Evolutionary conservation across 2,797 vertebrate genomes (phyloP).

Genomic region (Psittacula echo): DNA sequence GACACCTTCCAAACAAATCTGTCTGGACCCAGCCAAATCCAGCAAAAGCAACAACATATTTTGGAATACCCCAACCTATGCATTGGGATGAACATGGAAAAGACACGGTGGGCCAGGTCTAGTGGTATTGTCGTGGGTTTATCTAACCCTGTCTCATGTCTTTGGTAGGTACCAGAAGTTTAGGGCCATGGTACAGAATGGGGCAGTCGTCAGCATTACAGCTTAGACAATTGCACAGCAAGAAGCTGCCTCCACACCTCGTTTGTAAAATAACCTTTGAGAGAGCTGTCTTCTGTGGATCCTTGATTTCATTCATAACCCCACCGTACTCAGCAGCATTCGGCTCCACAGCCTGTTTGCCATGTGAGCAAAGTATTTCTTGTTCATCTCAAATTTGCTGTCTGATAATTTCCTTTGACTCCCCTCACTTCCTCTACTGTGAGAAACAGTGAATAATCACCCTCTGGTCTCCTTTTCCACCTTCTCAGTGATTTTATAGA

Average conservation of each 20-base stretch:
- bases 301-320: neutral
- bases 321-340: neutral
- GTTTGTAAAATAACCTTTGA: neutral
- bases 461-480: neutral
- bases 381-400: neutral
- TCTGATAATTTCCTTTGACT: neutral
- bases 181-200: neutral
- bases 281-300: neutral
- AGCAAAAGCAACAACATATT: neutral
- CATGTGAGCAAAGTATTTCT: neutral
- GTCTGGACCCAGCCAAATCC: neutral
- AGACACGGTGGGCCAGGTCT: rapidly evolving
- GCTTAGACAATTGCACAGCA: neutral
- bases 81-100: neutral
- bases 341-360: neutral
- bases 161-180: neutral
- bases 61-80: neutral
- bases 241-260: neutral
- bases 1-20: neutral
- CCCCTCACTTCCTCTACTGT: neutral
- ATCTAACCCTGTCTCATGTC: neutral
- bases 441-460: neutral
- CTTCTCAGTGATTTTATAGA: neutral
- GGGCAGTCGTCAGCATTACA: neutral
- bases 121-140: neutral